Conservation (phyloP, 53 echinoderm and acorn worm species). For the Luidia sarsii region DNA sequence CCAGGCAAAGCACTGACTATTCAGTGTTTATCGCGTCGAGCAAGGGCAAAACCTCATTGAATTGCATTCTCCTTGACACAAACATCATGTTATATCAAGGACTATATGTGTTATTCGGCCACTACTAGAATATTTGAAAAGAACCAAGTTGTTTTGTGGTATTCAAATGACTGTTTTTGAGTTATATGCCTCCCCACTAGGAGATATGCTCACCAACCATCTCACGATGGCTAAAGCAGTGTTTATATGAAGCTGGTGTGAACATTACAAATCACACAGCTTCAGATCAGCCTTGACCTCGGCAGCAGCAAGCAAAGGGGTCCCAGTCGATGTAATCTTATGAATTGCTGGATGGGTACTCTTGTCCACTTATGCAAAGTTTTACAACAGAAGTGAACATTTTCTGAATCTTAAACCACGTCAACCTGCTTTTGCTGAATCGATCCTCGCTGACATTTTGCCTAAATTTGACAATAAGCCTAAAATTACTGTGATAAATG, state of each 20-base stretch:
- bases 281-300: slow-evolving; percentile 1
- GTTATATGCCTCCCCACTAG: neutral
- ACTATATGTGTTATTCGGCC: neutral
- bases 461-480: too few relatives aligned
- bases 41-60: too few relatives aligned
- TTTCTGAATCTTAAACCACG: too few relatives aligned
- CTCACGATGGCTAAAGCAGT: neutral
- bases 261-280: neutral
- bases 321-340: neutral
- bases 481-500: too few relatives aligned
- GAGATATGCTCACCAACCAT: neutral
- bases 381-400: neutral
- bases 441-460: too few relatives aligned
- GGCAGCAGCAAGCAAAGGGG: slow-evolving; percentile 11
- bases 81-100: too few relatives aligned
- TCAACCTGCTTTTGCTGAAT: too few relatives aligned
- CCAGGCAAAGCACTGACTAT: too few relatives aligned
- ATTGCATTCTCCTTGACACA: too few relatives aligned
- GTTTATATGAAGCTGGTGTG: neutral
- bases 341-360: slow-evolving; percentile 1
- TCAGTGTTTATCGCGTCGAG: too few relatives aligned
- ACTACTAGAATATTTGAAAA: neutral
- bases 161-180: neutral
- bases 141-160: neutral
- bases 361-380: neutral